phyloP scores from a whole-genome alignment of 2,113 vertebrate species.

The Antigone vipio region DNA sequence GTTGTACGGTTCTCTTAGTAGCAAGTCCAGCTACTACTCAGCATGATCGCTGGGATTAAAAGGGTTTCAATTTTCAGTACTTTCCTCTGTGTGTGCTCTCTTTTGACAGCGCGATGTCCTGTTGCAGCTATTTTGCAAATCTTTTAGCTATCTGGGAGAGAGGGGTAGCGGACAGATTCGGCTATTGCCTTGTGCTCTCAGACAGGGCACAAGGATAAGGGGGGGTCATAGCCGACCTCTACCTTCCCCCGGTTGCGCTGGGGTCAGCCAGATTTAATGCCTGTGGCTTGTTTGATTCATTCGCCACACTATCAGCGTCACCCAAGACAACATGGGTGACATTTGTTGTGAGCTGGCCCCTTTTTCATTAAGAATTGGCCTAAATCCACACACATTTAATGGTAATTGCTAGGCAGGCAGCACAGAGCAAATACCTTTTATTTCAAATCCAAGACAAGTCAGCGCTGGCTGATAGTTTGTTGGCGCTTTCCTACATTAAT shows the following conservation, averaged over 20 bases:
- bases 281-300: conserved; percentile 21
- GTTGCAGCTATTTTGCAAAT: not conserved
- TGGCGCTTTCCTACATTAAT: conserved; percentile 56
- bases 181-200: not conserved
- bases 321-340: conserved; percentile 26
- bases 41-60: not conserved
- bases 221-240: not conserved
- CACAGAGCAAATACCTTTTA: conserved; percentile 60
- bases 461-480: conserved; percentile 57
- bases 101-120: not conserved
- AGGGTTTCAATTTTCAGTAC: not conserved
- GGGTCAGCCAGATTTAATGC: not conserved
- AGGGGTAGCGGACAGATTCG: not conserved
- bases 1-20: not conserved
- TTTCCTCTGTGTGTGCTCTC: not conserved
- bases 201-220: not conserved
- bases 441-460: conserved; percentile 65
- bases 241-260: not conserved
- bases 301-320: not conserved
- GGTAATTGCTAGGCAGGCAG: conserved; percentile 53
- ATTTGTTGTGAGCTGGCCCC: conserved; percentile 40
- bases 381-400: conserved; percentile 50
- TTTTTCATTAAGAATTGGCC: conserved; percentile 61
- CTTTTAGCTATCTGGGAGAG: not conserved
- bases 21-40: not conserved